A percentile compares a stretch with the other conserved stretches of the same genome.
phyloP scores from a whole-genome alignment of 2,113 vertebrate genomes.

The Xiphophorus couchianus region DNA sequence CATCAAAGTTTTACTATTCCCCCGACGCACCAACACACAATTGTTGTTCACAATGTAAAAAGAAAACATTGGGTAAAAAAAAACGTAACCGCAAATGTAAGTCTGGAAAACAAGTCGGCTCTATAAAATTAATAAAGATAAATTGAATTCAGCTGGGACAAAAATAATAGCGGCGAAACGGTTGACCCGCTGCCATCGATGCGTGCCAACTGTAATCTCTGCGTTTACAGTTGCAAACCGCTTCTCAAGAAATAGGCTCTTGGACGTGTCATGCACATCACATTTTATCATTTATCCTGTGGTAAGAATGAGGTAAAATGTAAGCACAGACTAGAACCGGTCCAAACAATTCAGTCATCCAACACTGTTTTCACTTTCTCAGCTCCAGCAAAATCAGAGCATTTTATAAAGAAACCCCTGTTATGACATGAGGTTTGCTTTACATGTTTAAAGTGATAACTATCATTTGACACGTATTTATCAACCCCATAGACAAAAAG shows the following conservation, averaged over 20 bases:
- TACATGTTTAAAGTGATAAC: conserved; percentile 30
- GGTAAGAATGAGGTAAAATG: conserved; percentile 61
- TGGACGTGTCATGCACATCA: conserved; percentile 52
- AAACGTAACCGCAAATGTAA: conserved; percentile 9
- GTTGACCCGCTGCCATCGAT: conserved; percentile 1
- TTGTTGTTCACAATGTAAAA: conserved; percentile 1
- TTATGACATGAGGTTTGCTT: conserved; percentile 31
- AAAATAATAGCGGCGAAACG: conserved; percentile 5
- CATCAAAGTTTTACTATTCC: conserved; percentile 46
- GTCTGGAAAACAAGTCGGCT: background rate
- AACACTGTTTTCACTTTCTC: conserved; percentile 43
- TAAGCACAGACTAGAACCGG: conserved; percentile 44
- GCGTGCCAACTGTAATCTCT: conserved; percentile 18
- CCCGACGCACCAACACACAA: conserved; percentile 24
- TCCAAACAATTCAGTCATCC: conserved; percentile 51
- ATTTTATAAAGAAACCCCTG: conserved; percentile 23
- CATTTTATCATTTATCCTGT: conserved; percentile 57
- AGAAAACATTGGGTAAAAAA: conserved; percentile 7
- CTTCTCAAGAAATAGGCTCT: conserved; percentile 26
- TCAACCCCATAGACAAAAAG: conserved; percentile 18
- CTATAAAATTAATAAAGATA: conserved; percentile 1
- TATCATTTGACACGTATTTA: conserved; percentile 47
- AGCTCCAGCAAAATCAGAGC: conserved; percentile 34
- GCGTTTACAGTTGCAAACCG: conserved; percentile 24
- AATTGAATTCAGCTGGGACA: conserved; percentile 21